These are phyloP conservation scores for Callyntrura sp. DNA, from an alignment of 2,888 invertebrate genomes.

Conservation along the genomic window DNA sequence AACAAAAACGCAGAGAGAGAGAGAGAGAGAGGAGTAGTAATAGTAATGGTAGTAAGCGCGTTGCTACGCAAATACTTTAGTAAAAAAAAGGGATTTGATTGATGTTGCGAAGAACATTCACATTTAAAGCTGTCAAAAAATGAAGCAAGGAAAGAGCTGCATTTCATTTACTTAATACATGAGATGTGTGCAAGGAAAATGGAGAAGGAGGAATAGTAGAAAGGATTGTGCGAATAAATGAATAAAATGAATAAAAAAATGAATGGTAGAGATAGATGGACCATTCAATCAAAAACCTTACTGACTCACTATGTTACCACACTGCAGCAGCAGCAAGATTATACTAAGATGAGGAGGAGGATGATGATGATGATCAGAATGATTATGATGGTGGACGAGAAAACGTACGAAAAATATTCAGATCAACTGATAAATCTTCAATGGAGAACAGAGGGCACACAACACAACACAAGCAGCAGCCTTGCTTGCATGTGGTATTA, in stretches of 20 bases:
- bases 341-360: neutral
- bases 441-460: neutral
- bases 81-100: conserved; percentile 20
- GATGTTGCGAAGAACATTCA: conserved; percentile 32
- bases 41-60: neutral
- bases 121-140: conserved; percentile 27
- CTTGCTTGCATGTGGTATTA: neutral
- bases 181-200: neutral
- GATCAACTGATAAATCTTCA: conserved; percentile 49
- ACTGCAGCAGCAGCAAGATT: neutral
- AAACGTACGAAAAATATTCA: conserved; percentile 45
- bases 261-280: neutral
- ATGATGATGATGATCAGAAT: neutral
- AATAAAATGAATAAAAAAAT: conserved; percentile 28
- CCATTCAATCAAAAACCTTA: conserved; percentile 32
- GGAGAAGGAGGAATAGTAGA: neutral
- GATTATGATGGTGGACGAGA: neutral
- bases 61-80: neutral
- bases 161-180: conserved; percentile 45
- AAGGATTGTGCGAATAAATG: conserved; percentile 53
- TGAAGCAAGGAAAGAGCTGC: conserved; percentile 11
- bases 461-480: too few species aligned
- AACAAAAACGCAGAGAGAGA: too few species aligned
- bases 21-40: too few species aligned
- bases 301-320: too few species aligned